A percentile compares a stretch with the other conserved stretches of the same genome.
These are phyloP conservation scores for Ceratina australensis DNA, from an alignment of 1,140 invertebrate species.

Conservation along the genomic window DNA sequence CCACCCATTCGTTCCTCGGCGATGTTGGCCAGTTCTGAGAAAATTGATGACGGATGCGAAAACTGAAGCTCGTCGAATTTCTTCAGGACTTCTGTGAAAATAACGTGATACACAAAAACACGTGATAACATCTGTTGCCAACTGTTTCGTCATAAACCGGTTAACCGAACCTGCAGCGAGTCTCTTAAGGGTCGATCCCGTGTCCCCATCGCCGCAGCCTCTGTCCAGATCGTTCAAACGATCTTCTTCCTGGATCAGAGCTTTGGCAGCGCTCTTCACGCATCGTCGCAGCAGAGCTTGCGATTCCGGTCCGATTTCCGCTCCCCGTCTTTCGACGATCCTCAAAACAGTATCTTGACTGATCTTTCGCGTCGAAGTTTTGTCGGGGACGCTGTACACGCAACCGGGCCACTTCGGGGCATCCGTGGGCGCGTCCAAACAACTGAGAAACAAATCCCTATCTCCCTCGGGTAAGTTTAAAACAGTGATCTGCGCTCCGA, in stretches of 20 bases:
- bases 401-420: conserved; percentile 83
- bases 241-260: conserved; percentile 81
- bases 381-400: conserved; percentile 62
- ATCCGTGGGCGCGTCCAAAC: conserved; percentile 82
- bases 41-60: conserved; percentile 76
- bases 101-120: neutral
- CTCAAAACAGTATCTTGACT: conserved; percentile 39
- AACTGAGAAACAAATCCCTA: conserved; percentile 78
- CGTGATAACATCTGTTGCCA: too few species aligned
- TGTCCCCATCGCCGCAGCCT: conserved; percentile 90
- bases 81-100: conserved; percentile 72
- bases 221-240: conserved; percentile 86
- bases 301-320: conserved; percentile 70
- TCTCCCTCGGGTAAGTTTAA: conserved; percentile 81
- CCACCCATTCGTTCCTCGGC: conserved; percentile 86
- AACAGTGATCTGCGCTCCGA: conserved; percentile 88
- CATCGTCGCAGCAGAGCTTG: conserved; percentile 77
- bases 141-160: too few species aligned
- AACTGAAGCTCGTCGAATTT: conserved; percentile 70
- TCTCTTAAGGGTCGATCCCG: conserved; percentile 86
- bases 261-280: conserved; percentile 78
- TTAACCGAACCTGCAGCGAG: conserved; percentile 78
- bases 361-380: neutral
- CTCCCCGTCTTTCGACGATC: conserved; percentile 64
- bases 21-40: conserved; percentile 81